Evolutionary conservation across 2,888 invertebrate genomes (phyloP).

Genomic region (Chaetoderma sp.): DNA sequence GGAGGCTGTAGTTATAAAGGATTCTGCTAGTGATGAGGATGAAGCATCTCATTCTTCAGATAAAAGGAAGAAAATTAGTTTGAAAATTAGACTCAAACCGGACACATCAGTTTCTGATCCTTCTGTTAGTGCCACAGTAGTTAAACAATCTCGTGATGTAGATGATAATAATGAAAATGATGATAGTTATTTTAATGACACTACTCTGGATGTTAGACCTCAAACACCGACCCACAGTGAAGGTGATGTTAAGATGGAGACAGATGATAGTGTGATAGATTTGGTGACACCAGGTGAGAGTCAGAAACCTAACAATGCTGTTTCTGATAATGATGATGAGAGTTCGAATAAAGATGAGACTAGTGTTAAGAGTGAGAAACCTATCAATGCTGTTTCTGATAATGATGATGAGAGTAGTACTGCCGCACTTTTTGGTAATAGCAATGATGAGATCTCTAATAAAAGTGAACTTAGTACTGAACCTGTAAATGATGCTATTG

Average conservation of each 20-base stretch:
- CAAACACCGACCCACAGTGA: too few relatives aligned
- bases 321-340: background rate
- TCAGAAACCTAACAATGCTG: background rate
- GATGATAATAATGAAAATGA: too few relatives aligned
- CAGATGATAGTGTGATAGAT: too few relatives aligned
- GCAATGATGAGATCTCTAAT: constrained; percentile 12
- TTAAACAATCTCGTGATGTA: too few relatives aligned
- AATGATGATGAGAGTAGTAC: constrained; percentile 2
- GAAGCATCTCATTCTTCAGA: background rate
- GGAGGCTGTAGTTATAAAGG: background rate
- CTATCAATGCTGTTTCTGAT: background rate
- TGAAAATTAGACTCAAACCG: background rate
- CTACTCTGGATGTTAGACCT: too few relatives aligned
- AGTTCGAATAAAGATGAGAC: background rate
- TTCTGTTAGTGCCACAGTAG: too few relatives aligned
- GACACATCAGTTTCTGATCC: too few relatives aligned
- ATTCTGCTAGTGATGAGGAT: background rate
- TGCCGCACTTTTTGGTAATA: background rate
- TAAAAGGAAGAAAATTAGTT: background rate
- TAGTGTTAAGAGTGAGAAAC: background rate
- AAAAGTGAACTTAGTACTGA: background rate
- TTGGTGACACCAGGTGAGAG: background rate
- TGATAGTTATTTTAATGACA: too few relatives aligned
- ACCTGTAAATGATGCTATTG: background rate
- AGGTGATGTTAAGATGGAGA: background rate